Conservation (phyloP, 1,140 invertebrate genomes). For the Pseudomyrmex flavicornis region DNA sequence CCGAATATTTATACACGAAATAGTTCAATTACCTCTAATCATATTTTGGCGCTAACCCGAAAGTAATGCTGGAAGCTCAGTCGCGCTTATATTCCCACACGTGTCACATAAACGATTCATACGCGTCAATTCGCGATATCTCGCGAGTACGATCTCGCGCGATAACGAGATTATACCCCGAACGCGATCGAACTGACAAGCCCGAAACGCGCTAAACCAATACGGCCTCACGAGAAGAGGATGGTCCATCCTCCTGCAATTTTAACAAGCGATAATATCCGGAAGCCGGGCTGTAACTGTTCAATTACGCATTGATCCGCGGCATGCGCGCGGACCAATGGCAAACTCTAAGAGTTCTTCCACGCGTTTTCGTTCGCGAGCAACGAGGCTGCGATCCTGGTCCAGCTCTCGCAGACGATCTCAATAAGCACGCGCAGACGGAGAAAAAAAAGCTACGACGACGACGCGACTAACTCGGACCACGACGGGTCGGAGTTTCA, state of each 20-base stretch:
- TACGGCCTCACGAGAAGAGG: not conserved
- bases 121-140: conserved; percentile 29
- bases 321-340: conserved; percentile 21
- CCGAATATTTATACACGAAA: conserved; percentile 55
- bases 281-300: conserved; percentile 14
- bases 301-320: conserved; percentile 2
- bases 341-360: conserved; percentile 15
- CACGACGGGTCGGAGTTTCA: conserved; percentile 28
- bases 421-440: conserved; percentile 6
- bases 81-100: conserved; percentile 36
- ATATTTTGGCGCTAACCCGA: conserved; percentile 10
- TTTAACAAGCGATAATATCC: conserved; percentile 46
- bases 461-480: conserved; percentile 36
- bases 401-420: conserved; percentile 39
- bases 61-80: conserved; percentile 2
- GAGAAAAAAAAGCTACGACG: conserved; percentile 19
- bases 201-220: conserved; percentile 9
- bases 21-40: conserved; percentile 58
- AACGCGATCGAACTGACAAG: conserved; percentile 34
- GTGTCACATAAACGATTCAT: conserved; percentile 46
- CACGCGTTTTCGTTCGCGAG: not conserved
- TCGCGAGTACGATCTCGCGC: not conserved
- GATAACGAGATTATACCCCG: conserved; percentile 25
- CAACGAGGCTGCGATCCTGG: conserved; percentile 13
- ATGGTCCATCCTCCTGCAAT: conserved; percentile 41